Evolutionary conservation across 1,140 invertebrate genomes (phyloP), one percentile per base, ranked within the genome.

Genomic region (Leptopilina clavipes): DNA sequence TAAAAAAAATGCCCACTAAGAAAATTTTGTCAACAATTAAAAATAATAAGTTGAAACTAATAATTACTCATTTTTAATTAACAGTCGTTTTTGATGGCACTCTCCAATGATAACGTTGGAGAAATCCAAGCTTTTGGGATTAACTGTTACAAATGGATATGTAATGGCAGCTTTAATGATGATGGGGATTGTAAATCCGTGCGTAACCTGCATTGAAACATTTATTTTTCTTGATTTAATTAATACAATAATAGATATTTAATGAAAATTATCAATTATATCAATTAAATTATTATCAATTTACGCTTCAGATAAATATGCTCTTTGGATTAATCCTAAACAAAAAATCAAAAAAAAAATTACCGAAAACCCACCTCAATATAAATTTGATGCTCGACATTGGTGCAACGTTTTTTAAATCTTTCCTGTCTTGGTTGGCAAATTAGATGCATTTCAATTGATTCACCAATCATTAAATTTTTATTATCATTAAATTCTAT

Each of bases 61-160:
- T 12, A 12, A 59, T 86, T 84, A 91, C 91, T 85, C 81, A 76
- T 92, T 92, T 76, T 84, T 83, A 0, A 91, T 71, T n/a, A 83
- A 14, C 6, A 91, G 52, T 22, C 75, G 74, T 73, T 86, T 87
- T 40, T 86, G 78, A 37, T 84, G 71, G 65, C 87, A 89, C 54
- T 89, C 78, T 12, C 91, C 91, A 70, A 90, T 82, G 14, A 84
- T 76, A 31, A 91, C 87, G n/a, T 85, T 75, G 10, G 79, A 83
- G 76, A 91, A 91, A 75, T 91, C 79, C 7, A 91, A 72, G n/a
- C 19, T 25, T 72, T 80, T 80, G 0, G 78, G 70, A 14, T 80
- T 78, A 3, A 84, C 70, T 8, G 73, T 85, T 1, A 91, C 10
- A 6, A 75, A 82, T 6, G 90, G 90, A 77, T 89, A 82, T 18